Evolutionary conservation across 2,888 invertebrate species (phyloP), one percentile per base, ranked within the genome.

Genomic region (Sericinus montela): DNA sequence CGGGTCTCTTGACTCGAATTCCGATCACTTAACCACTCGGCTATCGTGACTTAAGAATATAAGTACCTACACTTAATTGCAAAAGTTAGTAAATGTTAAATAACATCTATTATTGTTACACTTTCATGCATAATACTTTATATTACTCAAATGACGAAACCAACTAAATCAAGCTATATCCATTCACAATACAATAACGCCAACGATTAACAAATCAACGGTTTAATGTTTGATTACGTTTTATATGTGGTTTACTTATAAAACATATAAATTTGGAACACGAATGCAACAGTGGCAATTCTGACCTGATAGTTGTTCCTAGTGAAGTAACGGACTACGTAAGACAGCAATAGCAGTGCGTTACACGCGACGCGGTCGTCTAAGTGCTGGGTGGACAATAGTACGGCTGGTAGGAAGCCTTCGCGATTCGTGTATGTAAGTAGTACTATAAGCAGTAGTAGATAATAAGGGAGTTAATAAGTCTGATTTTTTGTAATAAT

Each of bases 361-460:
- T 74, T 72, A 54, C 84, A 82, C 0, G 84, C 78, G 7, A 84
- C 81, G 16, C 64, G 63, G 30, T 78, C 78, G 15, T 85, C 77
- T 0, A 46, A 35, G 30, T 77, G 78, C 44, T 67, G 66, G 0
- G 72, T 62, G 0, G 78, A 65, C 0, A 65, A 45, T 3, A 86
- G 54, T 0, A 82, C 84, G 9, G 67, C 60, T 10, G 70, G 63
- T 1, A 88, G 65, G 56, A 80, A 88, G 0, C 72, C 76, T 0
- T 62, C 50, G 0, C 85, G 81, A 46, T 76, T 79, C 14, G 72
- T 72, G 42, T 71, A 85, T 0, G 74, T 79, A 16, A 80, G 48
- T 11, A 87, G 56, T 10, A 87, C 87, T 86, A n/a, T n/a, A n/a
- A n/a, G n/a, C n/a, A n/a, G n/a, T n/a, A n/a, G n/a, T n/a, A n/a